Evolutionary conservation across 2,888 invertebrate genomes (phyloP).

Genomic region (Bimastos eiseni): DNA sequence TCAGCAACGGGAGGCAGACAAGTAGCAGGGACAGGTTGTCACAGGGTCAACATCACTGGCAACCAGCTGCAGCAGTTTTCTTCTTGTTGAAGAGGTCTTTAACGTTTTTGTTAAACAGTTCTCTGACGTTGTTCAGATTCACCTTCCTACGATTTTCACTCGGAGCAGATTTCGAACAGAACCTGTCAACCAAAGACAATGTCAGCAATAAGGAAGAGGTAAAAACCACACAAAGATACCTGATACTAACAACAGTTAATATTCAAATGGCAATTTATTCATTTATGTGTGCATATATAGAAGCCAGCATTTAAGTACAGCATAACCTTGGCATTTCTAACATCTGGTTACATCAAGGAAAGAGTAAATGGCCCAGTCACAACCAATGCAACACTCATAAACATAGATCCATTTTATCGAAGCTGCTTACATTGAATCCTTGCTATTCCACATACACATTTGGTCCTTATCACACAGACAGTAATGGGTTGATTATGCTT

Average conservation of each 20-base stretch:
- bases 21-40: neutral
- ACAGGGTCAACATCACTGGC: neutral
- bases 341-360: too few relatives aligned
- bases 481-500: too few relatives aligned
- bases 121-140: slow-evolving; percentile 15
- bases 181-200: neutral
- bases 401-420: too few relatives aligned
- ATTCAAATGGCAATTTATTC: neutral
- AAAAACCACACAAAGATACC: neutral
- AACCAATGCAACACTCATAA: too few relatives aligned
- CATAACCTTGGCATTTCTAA: too few relatives aligned
- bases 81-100: slow-evolving; percentile 32
- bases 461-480: too few relatives aligned
- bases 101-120: slow-evolving; percentile 23
- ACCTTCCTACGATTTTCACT: slow-evolving; percentile 26
- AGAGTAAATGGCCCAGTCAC: too few relatives aligned
- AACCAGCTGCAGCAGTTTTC: slow-evolving; percentile 6
- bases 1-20: neutral
- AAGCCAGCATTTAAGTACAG: neutral
- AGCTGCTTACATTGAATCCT: too few relatives aligned
- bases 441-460: too few relatives aligned
- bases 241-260: neutral
- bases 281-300: neutral
- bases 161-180: slow-evolving; percentile 28
- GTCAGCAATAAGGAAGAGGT: neutral